Evolutionary conservation across 2,888 invertebrate species (phyloP).

Genomic region (Cremastinae sp.): DNA sequence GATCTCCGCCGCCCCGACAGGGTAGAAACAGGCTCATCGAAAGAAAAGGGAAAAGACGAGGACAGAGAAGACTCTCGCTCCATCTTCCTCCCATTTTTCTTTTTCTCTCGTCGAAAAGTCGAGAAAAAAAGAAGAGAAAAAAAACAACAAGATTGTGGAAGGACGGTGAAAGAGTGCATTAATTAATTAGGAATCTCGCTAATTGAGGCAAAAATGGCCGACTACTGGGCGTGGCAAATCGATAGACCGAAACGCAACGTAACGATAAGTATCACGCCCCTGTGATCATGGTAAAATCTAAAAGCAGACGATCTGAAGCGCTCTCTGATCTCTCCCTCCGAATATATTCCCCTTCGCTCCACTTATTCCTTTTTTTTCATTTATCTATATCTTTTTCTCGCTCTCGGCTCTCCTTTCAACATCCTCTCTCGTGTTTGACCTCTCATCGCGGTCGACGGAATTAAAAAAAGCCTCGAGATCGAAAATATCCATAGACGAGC

Average conservation of each 20-base stretch:
- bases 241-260: conserved; percentile 62
- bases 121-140: background rate
- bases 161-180: conserved; percentile 66
- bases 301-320: conserved; percentile 34
- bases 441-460: conserved; percentile 7
- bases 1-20: conserved; percentile 50
- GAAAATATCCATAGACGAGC: conserved; percentile 24
- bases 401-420: conserved; percentile 4
- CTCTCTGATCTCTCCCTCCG: conserved; percentile 9
- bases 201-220: conserved; percentile 75
- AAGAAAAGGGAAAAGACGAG: no score
- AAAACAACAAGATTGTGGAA: conserved; percentile 7
- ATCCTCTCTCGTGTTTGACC: no score
- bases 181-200: conserved; percentile 74
- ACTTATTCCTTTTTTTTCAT: conserved; percentile 5
- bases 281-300: conserved; percentile 41
- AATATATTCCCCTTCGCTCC: background rate
- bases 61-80: no score
- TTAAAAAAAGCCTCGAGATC: conserved; percentile 3
- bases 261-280: conserved; percentile 54
- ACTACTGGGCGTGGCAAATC: conserved; percentile 72
- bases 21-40: conserved; percentile 48
- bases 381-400: background rate
- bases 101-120: conserved; percentile 1
- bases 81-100: no score